A percentile compares a stretch with the other conserved stretches of the same genome.
phyloP scores from a whole-genome alignment of 2,888 invertebrate genomes.

The Kuschelorhynchus macadamiae region DNA sequence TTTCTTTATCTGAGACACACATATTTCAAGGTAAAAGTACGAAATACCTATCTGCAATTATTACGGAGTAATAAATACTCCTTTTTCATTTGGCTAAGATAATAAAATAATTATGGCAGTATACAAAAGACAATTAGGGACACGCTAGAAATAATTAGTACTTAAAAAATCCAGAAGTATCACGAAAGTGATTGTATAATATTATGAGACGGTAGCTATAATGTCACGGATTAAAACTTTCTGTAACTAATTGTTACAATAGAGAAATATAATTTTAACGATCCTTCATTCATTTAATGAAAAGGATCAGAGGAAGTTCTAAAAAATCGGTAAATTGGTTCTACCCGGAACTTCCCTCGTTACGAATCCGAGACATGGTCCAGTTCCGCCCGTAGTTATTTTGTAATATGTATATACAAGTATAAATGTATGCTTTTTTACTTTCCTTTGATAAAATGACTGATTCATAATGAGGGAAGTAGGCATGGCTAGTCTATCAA shows the following conservation, averaged over 20 bases:
- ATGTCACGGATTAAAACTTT: slow-evolving; percentile 12
- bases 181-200: slow-evolving; percentile 36
- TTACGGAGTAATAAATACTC: slow-evolving; percentile 30
- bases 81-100: slow-evolving; percentile 23
- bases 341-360: no score
- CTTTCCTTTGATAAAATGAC: no score
- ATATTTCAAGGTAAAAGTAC: slow-evolving; percentile 40
- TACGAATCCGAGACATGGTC: no score
- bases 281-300: no score
- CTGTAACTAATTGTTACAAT: neutral
- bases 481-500: no score
- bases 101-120: slow-evolving; percentile 35
- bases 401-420: no score
- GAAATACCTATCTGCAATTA: slow-evolving; percentile 29
- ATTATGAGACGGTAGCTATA: slow-evolving; percentile 11
- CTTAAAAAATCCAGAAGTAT: slow-evolving; percentile 26
- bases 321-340: no score
- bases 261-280: no score
- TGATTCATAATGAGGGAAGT: no score
- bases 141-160: slow-evolving; percentile 29
- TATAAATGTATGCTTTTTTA: no score
- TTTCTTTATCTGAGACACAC: slow-evolving; percentile 26
- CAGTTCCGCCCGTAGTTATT: no score
- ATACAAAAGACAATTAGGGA: slow-evolving; percentile 34
- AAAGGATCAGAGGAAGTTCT: no score